Conservation (phyloP, 92 coral and sea anemone genomes). For the Epizoanthus rinbou region DNA sequence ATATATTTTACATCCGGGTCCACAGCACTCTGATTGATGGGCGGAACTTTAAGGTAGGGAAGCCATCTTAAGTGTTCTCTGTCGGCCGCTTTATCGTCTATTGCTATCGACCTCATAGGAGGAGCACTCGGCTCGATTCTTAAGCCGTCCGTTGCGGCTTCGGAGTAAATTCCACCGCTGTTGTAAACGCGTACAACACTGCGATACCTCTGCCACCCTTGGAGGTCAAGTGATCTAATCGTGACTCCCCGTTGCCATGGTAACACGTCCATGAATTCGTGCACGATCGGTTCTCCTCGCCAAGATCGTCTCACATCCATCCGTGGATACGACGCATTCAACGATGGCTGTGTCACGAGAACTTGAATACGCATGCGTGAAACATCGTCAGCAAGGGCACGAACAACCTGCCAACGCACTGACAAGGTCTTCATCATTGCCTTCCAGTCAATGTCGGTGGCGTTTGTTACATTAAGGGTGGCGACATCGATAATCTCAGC, state of each 20-base stretch:
- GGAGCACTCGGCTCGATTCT: conserved; percentile 82
- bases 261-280: conserved; percentile 71
- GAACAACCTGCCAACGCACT: conserved; percentile 77
- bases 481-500: conserved; percentile 63
- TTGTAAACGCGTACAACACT: conserved; percentile 82
- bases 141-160: conserved; percentile 80
- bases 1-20: conserved; percentile 67
- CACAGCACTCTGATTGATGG: conserved; percentile 52
- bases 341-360: conserved; percentile 70
- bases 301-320: conserved; percentile 59
- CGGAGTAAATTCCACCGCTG: conserved; percentile 71
- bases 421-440: conserved; percentile 74
- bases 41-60: conserved; percentile 70
- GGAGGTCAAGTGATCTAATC: conserved; percentile 59
- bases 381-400: conserved; percentile 58
- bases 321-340: conserved; percentile 62
- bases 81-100: conserved; percentile 71
- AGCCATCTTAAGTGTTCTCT: conserved; percentile 82
- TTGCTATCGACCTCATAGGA: conserved; percentile 54
- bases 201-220: conserved; percentile 81
- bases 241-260: conserved; percentile 67
- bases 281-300: conserved; percentile 87
- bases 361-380: conserved; percentile 85
- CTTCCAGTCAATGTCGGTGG: conserved; percentile 85
- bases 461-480: conserved; percentile 43